A percentile compares a stretch with the other conserved stretches of the same genome.
Conservation (phyloP, 2,888 invertebrate species). For the Polymixis lichenea region DNA sequence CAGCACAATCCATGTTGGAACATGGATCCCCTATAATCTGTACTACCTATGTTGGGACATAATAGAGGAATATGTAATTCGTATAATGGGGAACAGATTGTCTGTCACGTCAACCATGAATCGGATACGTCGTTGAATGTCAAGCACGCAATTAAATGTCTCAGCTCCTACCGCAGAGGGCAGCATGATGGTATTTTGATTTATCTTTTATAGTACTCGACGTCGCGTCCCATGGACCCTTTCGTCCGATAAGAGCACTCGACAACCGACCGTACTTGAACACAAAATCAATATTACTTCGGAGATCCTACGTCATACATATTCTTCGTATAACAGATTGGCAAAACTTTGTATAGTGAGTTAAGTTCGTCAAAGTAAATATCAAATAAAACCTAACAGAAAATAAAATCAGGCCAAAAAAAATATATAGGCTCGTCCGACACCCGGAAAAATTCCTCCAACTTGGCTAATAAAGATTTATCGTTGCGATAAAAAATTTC, state of each 20-base stretch:
- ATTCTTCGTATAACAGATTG: conserved; percentile 43
- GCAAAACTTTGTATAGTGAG: conserved; percentile 20
- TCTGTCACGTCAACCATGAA: conserved; percentile 42
- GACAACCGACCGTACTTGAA: conserved; percentile 58
- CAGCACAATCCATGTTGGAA: no score
- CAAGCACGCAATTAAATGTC: conserved; percentile 52
- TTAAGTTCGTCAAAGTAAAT: conserved; percentile 49
- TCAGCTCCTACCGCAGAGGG: conserved; percentile 32
- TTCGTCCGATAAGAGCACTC: conserved; percentile 55
- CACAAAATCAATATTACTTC: conserved; percentile 61
- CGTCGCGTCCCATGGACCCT: conserved; percentile 53
- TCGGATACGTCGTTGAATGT: conserved; percentile 44
- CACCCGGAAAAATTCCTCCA: conserved; percentile 75
- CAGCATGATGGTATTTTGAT: conserved; percentile 52
- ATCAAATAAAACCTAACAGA: conserved; percentile 52
- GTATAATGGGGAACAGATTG: conserved; percentile 44
- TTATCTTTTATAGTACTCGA: conserved; percentile 45
- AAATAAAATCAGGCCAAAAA: conserved; percentile 50
- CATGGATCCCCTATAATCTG: no score
- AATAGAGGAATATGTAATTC: conserved; percentile 36
- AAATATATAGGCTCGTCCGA: conserved; percentile 64
- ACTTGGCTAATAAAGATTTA: conserved; percentile 88
- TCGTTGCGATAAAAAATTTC: conserved; percentile 86
- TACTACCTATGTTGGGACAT: no score
- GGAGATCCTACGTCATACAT: conserved; percentile 45